A percentile compares a stretch with the other conserved stretches of the same genome.
Evolutionary conservation across 2,797 vertebrate species (phyloP).

Genomic region (Lacerta viridis): DNA sequence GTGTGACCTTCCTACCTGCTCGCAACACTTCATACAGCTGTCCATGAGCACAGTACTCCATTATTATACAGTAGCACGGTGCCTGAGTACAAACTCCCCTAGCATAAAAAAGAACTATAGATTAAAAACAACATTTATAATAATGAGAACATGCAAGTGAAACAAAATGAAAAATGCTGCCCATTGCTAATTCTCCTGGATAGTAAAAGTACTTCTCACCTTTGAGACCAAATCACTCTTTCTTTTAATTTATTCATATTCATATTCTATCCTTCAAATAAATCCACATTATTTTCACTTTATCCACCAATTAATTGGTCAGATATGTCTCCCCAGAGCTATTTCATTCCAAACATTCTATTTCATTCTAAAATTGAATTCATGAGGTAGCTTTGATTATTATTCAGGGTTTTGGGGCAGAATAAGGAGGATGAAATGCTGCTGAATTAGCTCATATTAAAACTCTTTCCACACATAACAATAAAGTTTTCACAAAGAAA

Average conservation of each 20-base stretch:
- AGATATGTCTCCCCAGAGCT: neutral
- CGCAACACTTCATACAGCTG: constrained; percentile 97
- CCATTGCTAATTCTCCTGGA: neutral
- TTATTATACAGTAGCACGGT: constrained; percentile 98
- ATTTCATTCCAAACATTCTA: neutral
- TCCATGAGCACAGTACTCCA: constrained; percentile 99
- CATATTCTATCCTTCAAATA: neutral
- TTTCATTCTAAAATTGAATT: neutral
- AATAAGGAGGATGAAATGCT: neutral
- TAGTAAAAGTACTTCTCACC: neutral
- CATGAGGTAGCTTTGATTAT: neutral
- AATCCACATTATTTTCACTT: neutral
- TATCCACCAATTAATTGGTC: neutral
- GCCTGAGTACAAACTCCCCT: constrained; percentile 99
- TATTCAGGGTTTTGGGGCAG: neutral
- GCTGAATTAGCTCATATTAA: neutral
- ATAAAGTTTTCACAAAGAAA: neutral
- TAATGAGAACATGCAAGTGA: neutral
- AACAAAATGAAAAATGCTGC: neutral
- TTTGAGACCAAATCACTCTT: neutral
- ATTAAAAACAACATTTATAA: neutral
- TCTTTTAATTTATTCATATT: neutral
- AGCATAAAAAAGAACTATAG: constrained; percentile 41
- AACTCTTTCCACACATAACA: neutral
- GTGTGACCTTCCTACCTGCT: constrained; percentile 93